Evolutionary conservation across 2,888 invertebrate genomes (phyloP).

Genomic region (Orgyia antiqua): DNA sequence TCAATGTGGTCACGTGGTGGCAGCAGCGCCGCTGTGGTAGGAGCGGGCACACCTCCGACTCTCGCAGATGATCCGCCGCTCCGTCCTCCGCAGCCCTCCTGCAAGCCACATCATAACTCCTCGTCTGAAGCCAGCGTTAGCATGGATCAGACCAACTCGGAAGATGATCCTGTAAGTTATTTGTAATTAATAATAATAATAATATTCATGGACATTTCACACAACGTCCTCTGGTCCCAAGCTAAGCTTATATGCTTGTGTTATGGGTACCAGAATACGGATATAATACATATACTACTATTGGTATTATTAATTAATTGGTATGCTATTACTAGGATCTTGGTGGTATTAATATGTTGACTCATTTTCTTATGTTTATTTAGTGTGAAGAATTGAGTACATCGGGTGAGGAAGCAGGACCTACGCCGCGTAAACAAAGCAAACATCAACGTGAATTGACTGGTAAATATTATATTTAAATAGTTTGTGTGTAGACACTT

Average conservation of each 20-base stretch:
- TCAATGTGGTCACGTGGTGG: conserved; percentile 91
- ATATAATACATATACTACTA: too few relatives aligned
- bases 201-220: too few relatives aligned
- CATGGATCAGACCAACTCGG: conserved; percentile 88
- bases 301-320: too few relatives aligned
- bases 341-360: too few relatives aligned
- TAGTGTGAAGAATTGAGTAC: conserved; percentile 80
- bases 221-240: too few relatives aligned
- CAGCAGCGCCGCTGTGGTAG: conserved; percentile 25
- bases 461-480: conserved; percentile 40
- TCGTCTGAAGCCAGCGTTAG: conserved; percentile 90
- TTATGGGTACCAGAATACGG: too few relatives aligned
- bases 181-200: neutral
- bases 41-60: conserved; percentile 51
- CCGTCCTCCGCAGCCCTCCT: conserved; percentile 69
- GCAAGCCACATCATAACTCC: conserved; percentile 74
- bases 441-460: conserved; percentile 72
- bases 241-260: too few relatives aligned
- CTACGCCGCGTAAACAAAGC: conserved; percentile 80
- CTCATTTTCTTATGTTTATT: too few relatives aligned
- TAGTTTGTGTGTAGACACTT: too few relatives aligned
- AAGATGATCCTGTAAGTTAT: conserved; percentile 80
- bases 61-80: conserved; percentile 59
- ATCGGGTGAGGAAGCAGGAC: conserved; percentile 76
- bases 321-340: too few relatives aligned